Evolutionary conservation across 2,113 vertebrate species (phyloP).

Genomic region (Pelvicachromis taeniatus): DNA sequence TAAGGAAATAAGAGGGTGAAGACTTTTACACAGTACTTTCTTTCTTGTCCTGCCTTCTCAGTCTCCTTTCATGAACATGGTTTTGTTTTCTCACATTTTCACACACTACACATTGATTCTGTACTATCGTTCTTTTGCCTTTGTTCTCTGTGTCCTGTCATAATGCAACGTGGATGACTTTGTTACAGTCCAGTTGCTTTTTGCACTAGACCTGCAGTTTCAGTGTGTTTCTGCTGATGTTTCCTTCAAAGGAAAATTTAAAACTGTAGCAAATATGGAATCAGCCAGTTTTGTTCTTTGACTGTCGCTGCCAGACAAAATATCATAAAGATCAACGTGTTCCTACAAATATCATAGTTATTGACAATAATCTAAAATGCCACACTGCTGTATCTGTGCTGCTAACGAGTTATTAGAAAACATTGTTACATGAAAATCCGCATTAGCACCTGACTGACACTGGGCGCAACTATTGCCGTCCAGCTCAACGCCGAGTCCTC

Average conservation of each 20-base stretch:
- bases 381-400: background rate
- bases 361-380: background rate
- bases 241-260: background rate
- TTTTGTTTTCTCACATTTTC: background rate
- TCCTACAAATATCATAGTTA: background rate
- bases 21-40: background rate
- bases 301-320: background rate
- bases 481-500: background rate
- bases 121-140: background rate
- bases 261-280: background rate
- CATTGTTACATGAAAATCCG: constrained; percentile 6
- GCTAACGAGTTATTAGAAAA: background rate
- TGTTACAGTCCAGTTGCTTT: background rate
- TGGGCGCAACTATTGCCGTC: background rate
- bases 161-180: background rate
- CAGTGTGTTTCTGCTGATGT: background rate
- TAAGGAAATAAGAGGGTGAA: background rate
- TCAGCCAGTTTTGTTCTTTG: background rate
- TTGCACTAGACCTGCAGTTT: background rate
- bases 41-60: background rate
- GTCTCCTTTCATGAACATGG: background rate
- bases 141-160: background rate
- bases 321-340: background rate
- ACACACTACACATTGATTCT: background rate
- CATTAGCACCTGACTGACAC: background rate